These are phyloP conservation scores for Vireo griseus DNA, from an alignment of 2,797 vertebrate species.

Conservation along the genomic window DNA sequence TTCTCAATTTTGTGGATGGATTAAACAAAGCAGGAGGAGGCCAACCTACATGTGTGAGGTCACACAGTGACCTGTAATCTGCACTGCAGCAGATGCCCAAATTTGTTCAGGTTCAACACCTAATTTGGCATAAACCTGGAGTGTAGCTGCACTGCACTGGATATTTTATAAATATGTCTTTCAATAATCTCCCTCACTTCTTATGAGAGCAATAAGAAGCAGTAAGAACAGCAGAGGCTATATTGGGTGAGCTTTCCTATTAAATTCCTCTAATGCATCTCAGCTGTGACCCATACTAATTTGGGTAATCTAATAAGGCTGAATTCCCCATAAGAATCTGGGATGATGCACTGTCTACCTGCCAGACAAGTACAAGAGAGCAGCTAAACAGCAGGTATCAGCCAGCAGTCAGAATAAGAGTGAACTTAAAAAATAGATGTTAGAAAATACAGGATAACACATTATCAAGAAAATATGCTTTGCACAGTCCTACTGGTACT, in stretches of 20 bases:
- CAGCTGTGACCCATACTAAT: slow-evolving; percentile 1
- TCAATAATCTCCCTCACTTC: background rate
- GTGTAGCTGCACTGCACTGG: background rate
- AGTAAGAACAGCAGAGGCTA: background rate
- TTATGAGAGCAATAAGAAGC: slow-evolving; percentile 14
- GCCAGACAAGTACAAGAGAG: background rate
- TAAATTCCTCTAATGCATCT: background rate
- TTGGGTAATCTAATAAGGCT: background rate
- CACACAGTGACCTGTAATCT: slow-evolving; percentile 22
- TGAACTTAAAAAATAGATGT: background rate
- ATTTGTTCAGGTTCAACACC: slow-evolving; percentile 13
- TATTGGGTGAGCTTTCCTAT: background rate
- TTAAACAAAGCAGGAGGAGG: slow-evolving; percentile 24
- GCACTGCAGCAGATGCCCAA: background rate
- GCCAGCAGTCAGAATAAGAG: background rate
- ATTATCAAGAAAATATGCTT: background rate
- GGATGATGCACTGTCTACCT: background rate
- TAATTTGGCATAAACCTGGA: slow-evolving; percentile 3
- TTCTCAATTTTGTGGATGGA: background rate
- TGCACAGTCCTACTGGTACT: background rate
- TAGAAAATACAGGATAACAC: background rate
- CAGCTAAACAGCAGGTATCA: background rate
- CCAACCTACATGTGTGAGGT: slow-evolving; percentile 3
- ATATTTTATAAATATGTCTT: slow-evolving; percentile 2
- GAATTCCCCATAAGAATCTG: background rate